Evolutionary conservation across 2,888 invertebrate genomes (phyloP).

Genomic region (Tetranychus piercei): DNA sequence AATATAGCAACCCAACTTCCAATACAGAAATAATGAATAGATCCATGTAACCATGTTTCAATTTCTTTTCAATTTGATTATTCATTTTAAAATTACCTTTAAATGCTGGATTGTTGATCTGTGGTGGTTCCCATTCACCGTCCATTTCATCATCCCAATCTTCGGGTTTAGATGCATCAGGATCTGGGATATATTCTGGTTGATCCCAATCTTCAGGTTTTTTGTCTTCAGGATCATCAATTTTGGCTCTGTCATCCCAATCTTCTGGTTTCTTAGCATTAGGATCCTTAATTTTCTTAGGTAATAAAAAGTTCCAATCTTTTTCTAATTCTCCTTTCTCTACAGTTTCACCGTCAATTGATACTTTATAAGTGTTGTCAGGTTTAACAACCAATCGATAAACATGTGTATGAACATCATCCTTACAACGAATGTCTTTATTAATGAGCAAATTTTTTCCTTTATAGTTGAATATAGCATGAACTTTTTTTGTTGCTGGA

Average conservation of each 20-base stretch:
- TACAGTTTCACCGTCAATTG: constrained; percentile 86
- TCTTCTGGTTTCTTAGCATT: constrained; percentile 90
- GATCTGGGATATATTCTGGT: constrained; percentile 92
- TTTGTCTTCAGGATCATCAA: constrained; percentile 82
- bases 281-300: constrained; percentile 94
- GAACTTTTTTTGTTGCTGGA: constrained; percentile 95
- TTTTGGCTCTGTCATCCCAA: constrained; percentile 84
- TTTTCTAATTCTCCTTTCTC: constrained; percentile 82
- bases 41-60: not conserved
- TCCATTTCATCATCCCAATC: constrained; percentile 99
- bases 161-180: constrained; percentile 88
- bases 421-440: constrained; percentile 96
- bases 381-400: constrained; percentile 88
- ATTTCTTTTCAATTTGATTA: not conserved
- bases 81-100: constrained; percentile 51
- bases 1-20: too few relatives aligned
- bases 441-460: constrained; percentile 92
- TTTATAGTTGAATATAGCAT: constrained; percentile 96
- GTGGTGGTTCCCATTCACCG: constrained; percentile 98
- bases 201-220: constrained; percentile 99
- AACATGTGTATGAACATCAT: constrained; percentile 88
- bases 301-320: constrained; percentile 93
- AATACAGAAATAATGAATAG: too few relatives aligned
- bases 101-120: constrained; percentile 97
- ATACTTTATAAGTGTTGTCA: constrained; percentile 88